Conservation (phyloP, 2,113 vertebrate genomes). For the Strix uralensis region DNA sequence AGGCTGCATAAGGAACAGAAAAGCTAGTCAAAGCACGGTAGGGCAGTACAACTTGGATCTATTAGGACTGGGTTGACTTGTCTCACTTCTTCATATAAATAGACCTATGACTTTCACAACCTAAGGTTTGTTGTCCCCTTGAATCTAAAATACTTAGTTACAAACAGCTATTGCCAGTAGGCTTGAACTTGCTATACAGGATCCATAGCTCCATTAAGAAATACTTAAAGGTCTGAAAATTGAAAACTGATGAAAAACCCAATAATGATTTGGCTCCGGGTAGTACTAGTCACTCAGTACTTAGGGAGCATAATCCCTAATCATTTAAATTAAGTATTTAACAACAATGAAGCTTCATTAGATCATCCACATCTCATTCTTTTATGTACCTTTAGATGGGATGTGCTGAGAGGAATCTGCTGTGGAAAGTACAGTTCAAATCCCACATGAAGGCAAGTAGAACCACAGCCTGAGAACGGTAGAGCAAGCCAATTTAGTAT, state of each 20-base stretch:
- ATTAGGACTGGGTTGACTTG: not conserved
- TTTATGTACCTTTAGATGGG: not conserved
- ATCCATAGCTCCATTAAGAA: not conserved
- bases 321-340: not conserved
- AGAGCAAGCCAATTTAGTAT: not conserved
- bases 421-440: not conserved
- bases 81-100: not conserved
- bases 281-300: not conserved
- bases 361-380: not conserved
- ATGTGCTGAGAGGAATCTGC: not conserved
- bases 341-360: not conserved
- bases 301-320: not conserved
- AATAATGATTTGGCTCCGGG: not conserved
- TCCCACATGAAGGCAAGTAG: not conserved
- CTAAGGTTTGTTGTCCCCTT: not conserved
- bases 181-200: not conserved
- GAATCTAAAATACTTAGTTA: not conserved
- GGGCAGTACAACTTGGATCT: accelerated
- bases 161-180: not conserved
- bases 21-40: not conserved
- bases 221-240: not conserved
- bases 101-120: not conserved
- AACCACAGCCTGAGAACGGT: not conserved
- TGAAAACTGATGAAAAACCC: not conserved
- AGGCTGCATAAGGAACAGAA: not conserved